Conservation (phyloP, 2,113 vertebrate species). For the Loxodonta africana region DNA sequence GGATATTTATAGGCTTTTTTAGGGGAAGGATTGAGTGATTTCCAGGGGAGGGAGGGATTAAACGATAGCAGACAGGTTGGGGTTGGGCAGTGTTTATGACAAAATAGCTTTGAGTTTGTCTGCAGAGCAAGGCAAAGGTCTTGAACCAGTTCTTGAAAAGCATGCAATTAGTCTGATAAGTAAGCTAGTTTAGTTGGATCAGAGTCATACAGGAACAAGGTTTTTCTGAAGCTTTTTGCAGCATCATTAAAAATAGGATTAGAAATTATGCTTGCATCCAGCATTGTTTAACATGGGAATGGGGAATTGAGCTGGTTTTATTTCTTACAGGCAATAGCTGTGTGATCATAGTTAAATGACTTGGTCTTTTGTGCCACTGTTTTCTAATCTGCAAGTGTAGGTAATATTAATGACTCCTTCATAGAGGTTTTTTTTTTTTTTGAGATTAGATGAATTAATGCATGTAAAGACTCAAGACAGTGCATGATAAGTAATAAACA, state of each 20-base stretch:
- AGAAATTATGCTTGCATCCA: not conserved
- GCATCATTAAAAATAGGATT: not conserved
- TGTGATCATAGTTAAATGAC: not conserved
- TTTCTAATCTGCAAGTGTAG: not conserved
- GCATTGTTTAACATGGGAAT: not conserved
- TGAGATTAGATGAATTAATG: constrained; percentile 31
- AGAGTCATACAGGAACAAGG: not conserved
- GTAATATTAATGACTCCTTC: not conserved
- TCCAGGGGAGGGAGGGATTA: not conserved
- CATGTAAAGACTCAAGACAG: not conserved
- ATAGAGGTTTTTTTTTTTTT: not conserved
- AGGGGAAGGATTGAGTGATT: not conserved
- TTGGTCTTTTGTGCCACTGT: not conserved
- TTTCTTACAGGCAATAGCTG: not conserved
- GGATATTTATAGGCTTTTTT: not conserved
- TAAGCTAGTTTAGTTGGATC: not conserved
- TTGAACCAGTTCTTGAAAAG: not conserved
- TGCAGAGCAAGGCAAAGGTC: not conserved
- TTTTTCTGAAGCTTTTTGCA: not conserved
- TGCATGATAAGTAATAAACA: not conserved
- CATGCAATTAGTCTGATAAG: not conserved
- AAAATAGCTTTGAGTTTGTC: not conserved
- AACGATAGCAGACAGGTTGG: not conserved
- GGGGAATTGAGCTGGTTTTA: not conserved
- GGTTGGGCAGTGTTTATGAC: not conserved